A percentile compares a stretch with the other conserved stretches of the same genome.
phyloP scores from a whole-genome alignment of 2,797 vertebrate genomes.

The Lutjanus argentimaculatus region DNA sequence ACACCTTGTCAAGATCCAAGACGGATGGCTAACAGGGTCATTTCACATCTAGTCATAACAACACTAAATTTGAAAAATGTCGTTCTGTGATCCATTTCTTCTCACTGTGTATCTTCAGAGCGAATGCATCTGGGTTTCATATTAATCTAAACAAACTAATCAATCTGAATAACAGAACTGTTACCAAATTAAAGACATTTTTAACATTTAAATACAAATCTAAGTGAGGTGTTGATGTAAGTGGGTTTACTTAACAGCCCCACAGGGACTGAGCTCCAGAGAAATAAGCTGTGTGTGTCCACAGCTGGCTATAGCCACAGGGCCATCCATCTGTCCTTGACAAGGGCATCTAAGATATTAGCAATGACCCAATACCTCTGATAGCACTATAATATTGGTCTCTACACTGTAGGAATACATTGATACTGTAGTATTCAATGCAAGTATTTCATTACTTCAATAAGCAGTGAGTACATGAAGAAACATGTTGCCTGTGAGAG shows the following conservation, averaged over 20 bases:
- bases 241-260: constrained; percentile 7
- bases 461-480: constrained; percentile 1
- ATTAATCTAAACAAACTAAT: constrained; percentile 11
- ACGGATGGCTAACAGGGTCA: constrained; percentile 57
- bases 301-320: constrained; percentile 60
- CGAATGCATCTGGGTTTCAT: constrained; percentile 22
- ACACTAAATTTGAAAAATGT: constrained; percentile 65
- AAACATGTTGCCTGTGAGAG: neutral
- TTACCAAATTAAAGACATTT: neutral
- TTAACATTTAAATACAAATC: constrained; percentile 32
- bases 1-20: constrained; percentile 66
- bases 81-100: constrained; percentile 23
- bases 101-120: constrained; percentile 31
- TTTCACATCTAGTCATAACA: constrained; percentile 66
- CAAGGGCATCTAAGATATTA: constrained; percentile 61
- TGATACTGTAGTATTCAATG: constrained; percentile 1
- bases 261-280: neutral
- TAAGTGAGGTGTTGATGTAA: constrained; percentile 12
- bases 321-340: constrained; percentile 56
- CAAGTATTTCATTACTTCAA: neutral
- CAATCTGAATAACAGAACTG: constrained; percentile 28
- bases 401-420: neutral
- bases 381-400: constrained; percentile 25
- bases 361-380: constrained; percentile 56
- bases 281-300: constrained; percentile 19